Conservation (phyloP, 2,888 invertebrate genomes). For the Scaptomyza polygonia region DNA sequence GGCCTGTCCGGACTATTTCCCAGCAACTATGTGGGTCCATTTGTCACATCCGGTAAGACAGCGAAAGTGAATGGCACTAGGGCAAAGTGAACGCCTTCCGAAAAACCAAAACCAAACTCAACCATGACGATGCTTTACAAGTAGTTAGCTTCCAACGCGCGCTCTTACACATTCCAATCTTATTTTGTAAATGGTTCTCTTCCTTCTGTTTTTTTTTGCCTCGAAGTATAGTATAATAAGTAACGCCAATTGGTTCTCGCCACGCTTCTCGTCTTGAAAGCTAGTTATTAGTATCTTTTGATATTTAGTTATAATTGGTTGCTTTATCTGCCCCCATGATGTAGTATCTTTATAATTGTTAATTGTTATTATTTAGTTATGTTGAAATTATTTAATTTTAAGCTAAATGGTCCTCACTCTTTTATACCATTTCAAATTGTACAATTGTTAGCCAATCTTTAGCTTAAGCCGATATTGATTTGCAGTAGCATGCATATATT, state of each 20-base stretch:
- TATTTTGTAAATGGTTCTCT: slow-evolving; percentile 13
- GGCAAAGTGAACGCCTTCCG: slow-evolving; percentile 53
- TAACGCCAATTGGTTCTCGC: slow-evolving; percentile 62
- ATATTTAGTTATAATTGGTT: slow-evolving; percentile 62
- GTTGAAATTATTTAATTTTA: slow-evolving; percentile 61
- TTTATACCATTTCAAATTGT: slow-evolving; percentile 19
- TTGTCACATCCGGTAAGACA: slow-evolving; percentile 85
- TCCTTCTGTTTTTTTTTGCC: slow-evolving; percentile 18
- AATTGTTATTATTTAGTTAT: slow-evolving; percentile 75
- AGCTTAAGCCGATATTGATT: slow-evolving; percentile 60
- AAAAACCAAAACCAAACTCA: slow-evolving; percentile 15
- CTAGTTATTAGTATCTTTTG: slow-evolving; percentile 20
- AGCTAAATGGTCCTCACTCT: slow-evolving; percentile 35
- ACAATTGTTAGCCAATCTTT: slow-evolving; percentile 61
- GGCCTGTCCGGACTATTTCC: slow-evolving; percentile 96
- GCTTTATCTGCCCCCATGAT: slow-evolving; percentile 56
- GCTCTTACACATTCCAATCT: slow-evolving; percentile 49
- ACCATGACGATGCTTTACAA: slow-evolving; percentile 56
- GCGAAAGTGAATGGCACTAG: slow-evolving; percentile 76
- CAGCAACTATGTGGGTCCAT: slow-evolving; percentile 95
- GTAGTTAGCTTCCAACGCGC: slow-evolving; percentile 32
- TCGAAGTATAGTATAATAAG: slow-evolving; percentile 61
- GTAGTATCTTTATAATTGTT: slow-evolving; percentile 59
- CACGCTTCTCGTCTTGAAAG: slow-evolving; percentile 27
- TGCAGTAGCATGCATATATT: slow-evolving; percentile 46